Percentiles rank a stretch among this genome's conserved stretches.
These are phyloP conservation scores for Scrobipalpa atriplicella DNA, from an alignment of 2,888 invertebrate genomes.

Conservation along the genomic window DNA sequence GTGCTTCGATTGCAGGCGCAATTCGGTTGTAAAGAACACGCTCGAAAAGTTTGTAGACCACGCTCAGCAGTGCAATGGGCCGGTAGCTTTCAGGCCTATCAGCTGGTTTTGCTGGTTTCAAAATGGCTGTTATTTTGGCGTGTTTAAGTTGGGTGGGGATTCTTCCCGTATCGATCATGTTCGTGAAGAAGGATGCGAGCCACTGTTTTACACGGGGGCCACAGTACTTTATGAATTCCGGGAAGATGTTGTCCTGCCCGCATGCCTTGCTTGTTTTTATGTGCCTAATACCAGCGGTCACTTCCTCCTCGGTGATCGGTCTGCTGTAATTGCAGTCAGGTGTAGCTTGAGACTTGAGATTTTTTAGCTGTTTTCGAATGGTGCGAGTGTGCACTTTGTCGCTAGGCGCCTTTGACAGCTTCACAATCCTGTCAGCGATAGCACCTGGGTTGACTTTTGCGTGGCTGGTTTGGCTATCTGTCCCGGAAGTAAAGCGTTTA, in stretches of 20 bases:
- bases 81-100: conserved; percentile 1
- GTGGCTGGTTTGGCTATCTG: not conserved
- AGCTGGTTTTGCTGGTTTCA: conserved; percentile 10
- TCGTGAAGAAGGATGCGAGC: not conserved
- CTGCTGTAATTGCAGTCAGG: not conserved
- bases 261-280: conserved; percentile 9
- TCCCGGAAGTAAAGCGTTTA: not conserved
- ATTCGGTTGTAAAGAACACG: conserved; percentile 13
- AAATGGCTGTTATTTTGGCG: not conserved
- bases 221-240: conserved; percentile 12
- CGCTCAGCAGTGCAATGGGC: conserved; percentile 1
- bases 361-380: conserved; percentile 5
- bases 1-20: not conserved
- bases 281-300: not conserved
- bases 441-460: conserved; percentile 15
- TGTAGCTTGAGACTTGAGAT: not conserved
- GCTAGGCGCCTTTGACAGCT: conserved; percentile 23
- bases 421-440: conserved; percentile 13
- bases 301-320: not conserved
- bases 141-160: not conserved
- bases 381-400: conserved; percentile 11
- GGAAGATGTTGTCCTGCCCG: conserved; percentile 23
- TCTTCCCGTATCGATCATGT: not conserved
- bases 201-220: not conserved
- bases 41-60: conserved; percentile 1